Evolutionary conservation across 2,888 invertebrate species (phyloP).

Genomic region (Tineola bisselliella): DNA sequence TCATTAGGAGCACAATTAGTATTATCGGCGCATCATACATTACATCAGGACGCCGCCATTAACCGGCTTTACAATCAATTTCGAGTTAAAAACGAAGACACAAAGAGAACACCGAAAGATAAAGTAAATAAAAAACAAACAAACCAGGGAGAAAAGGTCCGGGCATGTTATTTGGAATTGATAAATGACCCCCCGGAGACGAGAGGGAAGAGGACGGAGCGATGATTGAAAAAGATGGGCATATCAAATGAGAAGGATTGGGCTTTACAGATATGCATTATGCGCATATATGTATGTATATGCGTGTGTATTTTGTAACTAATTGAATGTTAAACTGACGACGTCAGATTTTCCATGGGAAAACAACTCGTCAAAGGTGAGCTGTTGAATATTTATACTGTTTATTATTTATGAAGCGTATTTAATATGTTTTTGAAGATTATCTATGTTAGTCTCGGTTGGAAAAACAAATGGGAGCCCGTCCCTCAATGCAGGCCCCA

Average conservation of each 20-base stretch:
- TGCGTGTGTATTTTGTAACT: constrained; percentile 7
- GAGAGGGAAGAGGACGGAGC: constrained; percentile 46
- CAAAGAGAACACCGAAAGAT: constrained; percentile 53
- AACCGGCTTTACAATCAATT: constrained; percentile 63
- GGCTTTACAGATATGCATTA: constrained; percentile 15
- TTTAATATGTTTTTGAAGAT: not conserved
- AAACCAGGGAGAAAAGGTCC: constrained; percentile 57
- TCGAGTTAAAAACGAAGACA: constrained; percentile 47
- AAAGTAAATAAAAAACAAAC: constrained; percentile 64
- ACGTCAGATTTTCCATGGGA: constrained; percentile 7
- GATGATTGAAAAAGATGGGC: constrained; percentile 41
- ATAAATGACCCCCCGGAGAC: constrained; percentile 62
- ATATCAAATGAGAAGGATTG: constrained; percentile 49
- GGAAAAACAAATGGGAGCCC: not conserved
- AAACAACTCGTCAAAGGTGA: constrained; percentile 5
- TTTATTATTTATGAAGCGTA: constrained; percentile 5
- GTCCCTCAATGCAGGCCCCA: not conserved
- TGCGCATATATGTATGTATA: not conserved
- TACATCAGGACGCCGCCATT: constrained; percentile 49
- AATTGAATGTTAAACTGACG: constrained; percentile 11
- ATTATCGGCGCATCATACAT: constrained; percentile 53
- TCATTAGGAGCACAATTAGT: constrained; percentile 31
- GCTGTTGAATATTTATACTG: constrained; percentile 6
- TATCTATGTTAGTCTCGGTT: not conserved
- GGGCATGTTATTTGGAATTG: constrained; percentile 67